phyloP scores from a whole-genome alignment of 2,888 invertebrate species.

The Eilema sororculum region DNA sequence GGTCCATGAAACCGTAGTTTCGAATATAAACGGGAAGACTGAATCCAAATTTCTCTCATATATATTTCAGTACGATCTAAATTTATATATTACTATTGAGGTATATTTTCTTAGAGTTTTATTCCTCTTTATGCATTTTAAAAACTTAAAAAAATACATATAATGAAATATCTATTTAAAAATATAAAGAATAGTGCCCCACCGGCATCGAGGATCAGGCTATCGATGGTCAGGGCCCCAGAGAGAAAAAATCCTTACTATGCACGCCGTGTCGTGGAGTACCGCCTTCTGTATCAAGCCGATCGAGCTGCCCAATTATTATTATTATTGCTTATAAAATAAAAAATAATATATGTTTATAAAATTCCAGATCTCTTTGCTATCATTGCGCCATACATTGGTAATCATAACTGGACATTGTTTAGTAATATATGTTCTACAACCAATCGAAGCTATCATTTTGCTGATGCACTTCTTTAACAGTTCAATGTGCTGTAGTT shows the following conservation, averaged over 20 bases:
- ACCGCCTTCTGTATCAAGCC: no score
- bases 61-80: not conserved
- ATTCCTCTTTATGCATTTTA: no score
- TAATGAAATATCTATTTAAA: no score
- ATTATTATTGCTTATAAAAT: no score
- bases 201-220: no score
- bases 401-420: not conserved
- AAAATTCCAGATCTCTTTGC: slow-evolving; percentile 15
- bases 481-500: not conserved
- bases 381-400: slow-evolving; percentile 11
- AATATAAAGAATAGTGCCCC: no score
- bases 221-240: no score
- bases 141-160: no score
- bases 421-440: not conserved
- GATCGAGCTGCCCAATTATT: no score
- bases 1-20: not conserved
- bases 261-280: no score
- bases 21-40: not conserved
- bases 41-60: not conserved
- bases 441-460: not conserved
- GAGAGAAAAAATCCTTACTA: no score
- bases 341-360: slow-evolving; percentile 6
- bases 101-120: not conserved
- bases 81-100: not conserved
- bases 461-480: slow-evolving; percentile 10